Conservation (phyloP, 2,113 vertebrate species). For the Campylomormyrus tamandua region DNA sequence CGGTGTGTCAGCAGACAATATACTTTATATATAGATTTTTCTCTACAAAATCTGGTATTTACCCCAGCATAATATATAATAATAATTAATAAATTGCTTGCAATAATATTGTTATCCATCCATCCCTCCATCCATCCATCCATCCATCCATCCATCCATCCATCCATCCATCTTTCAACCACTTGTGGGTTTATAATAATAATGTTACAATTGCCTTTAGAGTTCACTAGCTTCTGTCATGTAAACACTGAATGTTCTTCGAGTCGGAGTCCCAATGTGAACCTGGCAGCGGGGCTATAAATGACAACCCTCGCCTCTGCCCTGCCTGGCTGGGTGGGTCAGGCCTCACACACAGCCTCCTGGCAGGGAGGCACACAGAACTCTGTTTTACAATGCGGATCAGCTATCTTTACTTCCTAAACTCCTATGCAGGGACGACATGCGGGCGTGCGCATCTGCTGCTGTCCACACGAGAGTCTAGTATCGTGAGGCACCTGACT, state of each 20-base stretch:
- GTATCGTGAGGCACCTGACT: not conserved
- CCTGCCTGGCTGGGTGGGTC: not conserved
- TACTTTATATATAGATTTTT: not conserved
- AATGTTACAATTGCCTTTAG: not conserved
- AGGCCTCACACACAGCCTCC: not conserved
- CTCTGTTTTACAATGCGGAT: slow-evolving; percentile 4
- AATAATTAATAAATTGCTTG: too few species aligned
- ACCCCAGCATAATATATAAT: not conserved
- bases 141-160: not conserved
- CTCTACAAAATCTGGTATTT: not conserved
- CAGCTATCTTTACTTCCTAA: not conserved
- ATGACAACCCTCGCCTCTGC: not conserved
- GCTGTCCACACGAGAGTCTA: not conserved
- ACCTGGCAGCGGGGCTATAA: not conserved
- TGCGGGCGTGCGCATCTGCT: not conserved
- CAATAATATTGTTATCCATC: not conserved
- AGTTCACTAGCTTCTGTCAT: not conserved
- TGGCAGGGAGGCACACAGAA: not conserved
- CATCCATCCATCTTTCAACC: not conserved
- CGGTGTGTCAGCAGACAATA: not conserved
- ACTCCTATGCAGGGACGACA: not conserved
- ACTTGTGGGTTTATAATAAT: too few species aligned
- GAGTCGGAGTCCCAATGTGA: not conserved
- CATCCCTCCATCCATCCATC: not conserved
- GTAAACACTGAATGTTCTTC: not conserved